Evolutionary conservation across 2,113 vertebrate genomes (phyloP), one percentile per base, ranked within the genome.

Genomic region (Cinclus mexicanus): DNA sequence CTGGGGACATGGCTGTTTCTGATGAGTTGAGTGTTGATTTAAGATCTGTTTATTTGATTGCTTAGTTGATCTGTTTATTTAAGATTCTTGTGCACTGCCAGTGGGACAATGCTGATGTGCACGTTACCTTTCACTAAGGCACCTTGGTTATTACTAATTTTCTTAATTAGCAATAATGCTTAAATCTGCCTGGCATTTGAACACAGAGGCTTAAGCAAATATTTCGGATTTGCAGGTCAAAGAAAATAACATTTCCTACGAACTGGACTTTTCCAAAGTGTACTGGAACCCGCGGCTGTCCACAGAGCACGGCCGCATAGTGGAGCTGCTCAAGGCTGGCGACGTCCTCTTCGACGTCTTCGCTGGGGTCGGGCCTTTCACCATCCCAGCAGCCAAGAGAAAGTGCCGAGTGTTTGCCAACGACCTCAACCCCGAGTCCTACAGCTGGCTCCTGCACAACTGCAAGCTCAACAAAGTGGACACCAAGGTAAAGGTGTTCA

Each of bases 271-370:
- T 41, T 99, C 99, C 33, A 98, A 98, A 61, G 99, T 99, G 9
- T 99, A 99, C 95, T 99, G 99, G 99, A 99, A 99, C 96, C 98
- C 99, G 1, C 98, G 99, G n/a, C 99, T 99, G 35, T 98, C 97
- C 95, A 99, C 99, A 0, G 99, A 99, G 89, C 99, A 99, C 29
- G 75, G 98, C 81, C 98, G 99, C 1, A 97, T 99, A 2, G 96
- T 98, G 64, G 95, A 96, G 79, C 98, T 99, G 28, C 69, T 99
- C n/a, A 96, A 96, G 81, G 96, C 98, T 0, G 98, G 98, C 0
- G 99, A 99, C 67, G 87, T 98, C 1, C 98, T 99, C 2, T 98
- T 99, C 14, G 99, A 99, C 7, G 98, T 99, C 85, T 99, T 99
- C 19, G 99, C 99, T 2, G 99, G 99, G 0, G 97, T 99, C 5